Conservation (phyloP, 2,113 vertebrate genomes). For the Dicrurus megarhynchus region DNA sequence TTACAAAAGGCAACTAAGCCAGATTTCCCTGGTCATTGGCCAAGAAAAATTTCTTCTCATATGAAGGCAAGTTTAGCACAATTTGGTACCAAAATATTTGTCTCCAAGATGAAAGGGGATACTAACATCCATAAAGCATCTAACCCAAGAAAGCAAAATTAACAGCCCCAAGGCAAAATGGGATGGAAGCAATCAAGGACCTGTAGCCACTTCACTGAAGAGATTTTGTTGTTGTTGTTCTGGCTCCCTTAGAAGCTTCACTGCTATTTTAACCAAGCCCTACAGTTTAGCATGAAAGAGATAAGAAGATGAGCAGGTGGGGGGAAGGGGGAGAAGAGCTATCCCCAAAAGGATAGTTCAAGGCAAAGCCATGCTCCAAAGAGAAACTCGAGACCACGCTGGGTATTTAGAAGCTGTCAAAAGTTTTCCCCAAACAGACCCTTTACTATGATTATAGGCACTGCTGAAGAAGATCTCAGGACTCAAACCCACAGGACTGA, state of each 20-base stretch:
- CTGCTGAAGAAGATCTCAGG: background rate
- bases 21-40: background rate
- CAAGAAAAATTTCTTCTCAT: background rate
- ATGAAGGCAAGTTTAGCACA: background rate
- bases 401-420: background rate
- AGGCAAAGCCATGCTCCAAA: background rate
- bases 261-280: background rate
- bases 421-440: background rate
- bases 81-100: background rate
- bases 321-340: background rate
- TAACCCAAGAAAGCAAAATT: background rate
- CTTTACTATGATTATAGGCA: background rate
- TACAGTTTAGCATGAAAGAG: background rate
- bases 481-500: background rate
- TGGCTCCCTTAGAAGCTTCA: background rate
- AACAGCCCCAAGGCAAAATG: background rate
- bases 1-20: background rate
- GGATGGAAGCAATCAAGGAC: background rate
- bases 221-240: background rate
- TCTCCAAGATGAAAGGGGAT: background rate
- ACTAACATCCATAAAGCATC: background rate
- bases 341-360: background rate
- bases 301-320: background rate
- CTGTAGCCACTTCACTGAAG: background rate
- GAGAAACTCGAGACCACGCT: background rate